Evolutionary conservation across 1,140 invertebrate species (phyloP).

Genomic region (Zeugodacus cucurbitae): DNA sequence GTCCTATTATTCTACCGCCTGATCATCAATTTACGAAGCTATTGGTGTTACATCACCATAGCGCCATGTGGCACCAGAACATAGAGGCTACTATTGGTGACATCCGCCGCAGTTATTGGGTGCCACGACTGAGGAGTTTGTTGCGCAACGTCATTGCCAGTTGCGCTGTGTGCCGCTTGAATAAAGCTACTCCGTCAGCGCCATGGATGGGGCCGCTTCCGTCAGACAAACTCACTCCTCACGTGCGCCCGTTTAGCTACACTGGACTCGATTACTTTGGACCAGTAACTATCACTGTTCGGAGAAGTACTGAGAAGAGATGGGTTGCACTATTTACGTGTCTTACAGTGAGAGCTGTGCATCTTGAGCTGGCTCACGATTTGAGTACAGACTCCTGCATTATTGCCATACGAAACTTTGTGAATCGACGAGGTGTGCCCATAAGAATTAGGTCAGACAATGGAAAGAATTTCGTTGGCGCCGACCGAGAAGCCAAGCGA

Average conservation of each 20-base stretch:
- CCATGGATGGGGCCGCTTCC: constrained; percentile 39
- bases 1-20: too few species aligned
- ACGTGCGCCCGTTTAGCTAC: constrained; percentile 19
- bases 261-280: constrained; percentile 9
- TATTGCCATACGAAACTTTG: too few species aligned
- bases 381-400: too few species aligned
- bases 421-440: too few species aligned
- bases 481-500: constrained; percentile 8
- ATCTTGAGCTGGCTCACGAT: too few species aligned
- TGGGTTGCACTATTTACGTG: constrained; percentile 37
- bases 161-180: background rate
- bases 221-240: constrained; percentile 18
- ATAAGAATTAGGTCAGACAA: too few species aligned
- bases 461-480: constrained; percentile 45
- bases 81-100: too few species aligned
- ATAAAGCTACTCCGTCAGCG: background rate
- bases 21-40: too few species aligned
- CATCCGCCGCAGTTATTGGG: constrained; percentile 38
- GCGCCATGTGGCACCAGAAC: constrained; percentile 41
- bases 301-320: constrained; percentile 38
- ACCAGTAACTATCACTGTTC: background rate
- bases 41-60: too few species aligned
- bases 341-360: constrained; percentile 38
- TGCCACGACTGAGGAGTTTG: background rate
- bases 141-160: background rate